These are phyloP conservation scores for Microtus richardsoni DNA, from an alignment of 2,113 vertebrate genomes.

Conservation along the genomic window DNA sequence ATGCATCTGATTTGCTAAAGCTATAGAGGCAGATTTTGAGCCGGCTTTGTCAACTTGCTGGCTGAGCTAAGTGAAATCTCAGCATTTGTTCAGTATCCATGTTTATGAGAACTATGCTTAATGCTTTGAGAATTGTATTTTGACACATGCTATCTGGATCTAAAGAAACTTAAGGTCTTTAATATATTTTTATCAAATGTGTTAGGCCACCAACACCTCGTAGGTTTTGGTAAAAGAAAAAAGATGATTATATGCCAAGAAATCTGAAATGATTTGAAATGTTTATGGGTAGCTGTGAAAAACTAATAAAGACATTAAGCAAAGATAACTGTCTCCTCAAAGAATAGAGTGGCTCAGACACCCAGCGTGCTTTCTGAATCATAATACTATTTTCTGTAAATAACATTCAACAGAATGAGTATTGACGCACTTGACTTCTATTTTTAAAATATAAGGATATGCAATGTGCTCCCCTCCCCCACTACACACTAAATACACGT, in stretches of 20 bases:
- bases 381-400: background rate
- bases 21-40: background rate
- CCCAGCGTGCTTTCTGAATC: background rate
- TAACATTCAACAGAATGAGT: background rate
- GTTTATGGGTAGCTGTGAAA: conserved; percentile 6
- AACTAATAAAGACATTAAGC: conserved; percentile 15
- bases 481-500: background rate
- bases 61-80: conserved; percentile 12
- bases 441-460: background rate
- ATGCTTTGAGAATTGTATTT: conserved; percentile 45
- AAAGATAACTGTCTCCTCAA: background rate
- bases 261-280: conserved; percentile 12
- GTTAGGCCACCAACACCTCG: conserved; percentile 6
- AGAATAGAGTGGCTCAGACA: background rate
- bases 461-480: background rate
- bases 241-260: background rate
- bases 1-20: background rate
- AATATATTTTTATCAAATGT: conserved; percentile 33
- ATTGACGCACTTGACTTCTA: background rate
- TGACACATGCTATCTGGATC: conserved; percentile 20
- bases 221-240: background rate
- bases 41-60: background rate
- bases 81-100: background rate
- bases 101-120: background rate
- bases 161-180: background rate